phyloP scores from a whole-genome alignment of 92 coral and sea anemone species.

The Diadumene lineata region DNA sequence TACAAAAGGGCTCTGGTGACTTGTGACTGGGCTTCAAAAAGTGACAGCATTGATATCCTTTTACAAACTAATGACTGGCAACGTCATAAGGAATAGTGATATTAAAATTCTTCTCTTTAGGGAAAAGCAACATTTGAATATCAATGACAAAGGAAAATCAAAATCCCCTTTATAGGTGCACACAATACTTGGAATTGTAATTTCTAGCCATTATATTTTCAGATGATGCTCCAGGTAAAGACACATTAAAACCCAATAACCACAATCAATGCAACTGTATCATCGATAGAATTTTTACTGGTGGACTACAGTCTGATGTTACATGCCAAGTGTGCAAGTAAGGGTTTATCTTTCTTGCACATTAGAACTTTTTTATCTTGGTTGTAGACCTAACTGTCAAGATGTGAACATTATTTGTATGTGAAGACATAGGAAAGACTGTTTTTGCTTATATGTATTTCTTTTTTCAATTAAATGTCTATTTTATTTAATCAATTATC shows the following conservation, averaged over 20 bases:
- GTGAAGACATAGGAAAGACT: too few species aligned
- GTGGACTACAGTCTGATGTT: conserved; percentile 95
- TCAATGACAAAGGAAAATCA: too few species aligned
- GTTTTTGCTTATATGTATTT: not conserved
- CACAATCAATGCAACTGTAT: conserved; percentile 96
- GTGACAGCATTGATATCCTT: too few species aligned
- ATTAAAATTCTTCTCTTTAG: too few species aligned
- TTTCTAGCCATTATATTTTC: conserved; percentile 1
- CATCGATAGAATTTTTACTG: conserved; percentile 96
- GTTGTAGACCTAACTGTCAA: not conserved
- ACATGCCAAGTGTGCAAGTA: conserved; percentile 95
- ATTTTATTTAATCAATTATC: not conserved
- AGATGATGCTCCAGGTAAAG: conserved; percentile 92
- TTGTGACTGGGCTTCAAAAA: too few species aligned
- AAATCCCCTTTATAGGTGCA: too few species aligned
- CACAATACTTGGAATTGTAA: too few species aligned
- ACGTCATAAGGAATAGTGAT: too few species aligned
- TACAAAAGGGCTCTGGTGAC: too few species aligned
- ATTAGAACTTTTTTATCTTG: not conserved
- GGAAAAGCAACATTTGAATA: too few species aligned
- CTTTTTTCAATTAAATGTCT: not conserved
- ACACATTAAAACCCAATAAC: conserved; percentile 74
- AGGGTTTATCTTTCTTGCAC: not conserved
- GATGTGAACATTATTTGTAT: not conserved
- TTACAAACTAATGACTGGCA: too few species aligned